Evolutionary conservation across 1,140 invertebrate species (phyloP).

Genomic region (Pseudoatta argentina): DNA sequence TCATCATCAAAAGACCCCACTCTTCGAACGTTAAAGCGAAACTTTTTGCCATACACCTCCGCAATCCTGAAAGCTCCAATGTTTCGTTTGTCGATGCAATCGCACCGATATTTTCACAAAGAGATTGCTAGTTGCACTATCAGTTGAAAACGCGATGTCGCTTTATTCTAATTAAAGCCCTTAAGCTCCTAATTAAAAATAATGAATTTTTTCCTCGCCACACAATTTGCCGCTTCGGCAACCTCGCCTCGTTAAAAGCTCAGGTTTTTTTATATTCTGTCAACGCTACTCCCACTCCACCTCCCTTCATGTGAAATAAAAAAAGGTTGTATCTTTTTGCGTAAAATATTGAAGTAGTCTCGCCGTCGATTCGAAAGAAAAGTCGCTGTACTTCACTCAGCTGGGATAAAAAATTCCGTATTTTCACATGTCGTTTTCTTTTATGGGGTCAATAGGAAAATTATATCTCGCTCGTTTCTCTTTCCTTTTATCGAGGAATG

Average conservation of each 20-base stretch:
- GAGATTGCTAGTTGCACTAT: not conserved
- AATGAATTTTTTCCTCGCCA: slow-evolving; percentile 17
- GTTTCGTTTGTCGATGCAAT: not conserved
- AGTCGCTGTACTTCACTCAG: not conserved
- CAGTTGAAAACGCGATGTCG: not conserved
- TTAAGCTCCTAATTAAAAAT: slow-evolving; percentile 54
- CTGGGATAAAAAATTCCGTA: not conserved
- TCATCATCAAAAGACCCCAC: slow-evolving; percentile 4
- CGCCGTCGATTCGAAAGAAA: not conserved
- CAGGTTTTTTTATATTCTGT: slow-evolving; percentile 5
- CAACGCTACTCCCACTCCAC: not conserved
- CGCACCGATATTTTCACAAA: not conserved
- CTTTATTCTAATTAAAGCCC: slow-evolving; percentile 46
- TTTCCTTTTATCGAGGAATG: not conserved
- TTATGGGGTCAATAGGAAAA: slow-evolving; percentile 16
- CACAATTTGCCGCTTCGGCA: slow-evolving; percentile 17
- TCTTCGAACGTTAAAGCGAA: slow-evolving; percentile 35
- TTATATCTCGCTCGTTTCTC: slow-evolving; percentile 6
- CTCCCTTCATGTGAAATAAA: not conserved
- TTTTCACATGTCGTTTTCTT: not conserved
- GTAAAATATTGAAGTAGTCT: not conserved
- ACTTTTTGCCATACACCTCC: not conserved
- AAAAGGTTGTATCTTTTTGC: not conserved
- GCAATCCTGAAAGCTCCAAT: not conserved
- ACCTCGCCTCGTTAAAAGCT: slow-evolving; percentile 26